Evolutionary conservation across 2,113 vertebrate genomes (phyloP).

Genomic region (Isichthys henryi): DNA sequence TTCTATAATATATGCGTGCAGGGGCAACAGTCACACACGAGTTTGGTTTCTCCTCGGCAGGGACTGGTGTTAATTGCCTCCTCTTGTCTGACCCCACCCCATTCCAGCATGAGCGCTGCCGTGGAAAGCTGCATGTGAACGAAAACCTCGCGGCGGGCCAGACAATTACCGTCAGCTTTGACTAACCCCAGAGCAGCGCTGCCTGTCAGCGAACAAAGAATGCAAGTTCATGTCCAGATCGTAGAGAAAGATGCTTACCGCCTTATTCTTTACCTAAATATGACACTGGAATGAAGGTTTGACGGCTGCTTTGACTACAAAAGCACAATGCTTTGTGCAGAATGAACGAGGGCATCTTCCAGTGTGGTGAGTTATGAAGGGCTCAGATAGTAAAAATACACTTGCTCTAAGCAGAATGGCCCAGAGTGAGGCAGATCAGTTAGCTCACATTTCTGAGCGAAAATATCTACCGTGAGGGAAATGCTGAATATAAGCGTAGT

Average conservation of each 20-base stretch:
- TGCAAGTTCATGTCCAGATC: background rate
- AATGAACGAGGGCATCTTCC: background rate
- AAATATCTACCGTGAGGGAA: background rate
- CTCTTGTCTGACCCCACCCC: slow-evolving; percentile 28
- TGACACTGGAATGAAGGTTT: background rate
- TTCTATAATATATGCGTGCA: background rate
- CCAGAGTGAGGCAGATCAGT: background rate
- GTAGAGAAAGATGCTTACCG: background rate
- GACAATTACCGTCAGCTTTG: slow-evolving; percentile 19
- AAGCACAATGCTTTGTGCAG: background rate
- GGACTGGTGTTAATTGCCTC: background rate
- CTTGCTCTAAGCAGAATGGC: background rate
- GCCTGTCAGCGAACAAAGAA: background rate
- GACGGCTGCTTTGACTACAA: background rate
- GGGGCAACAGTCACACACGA: background rate
- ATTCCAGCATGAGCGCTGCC: slow-evolving; percentile 28
- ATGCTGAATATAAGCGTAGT: background rate
- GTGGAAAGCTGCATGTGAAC: slow-evolving; percentile 35
- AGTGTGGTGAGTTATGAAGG: background rate
- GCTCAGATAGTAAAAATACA: background rate
- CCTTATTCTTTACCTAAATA: slow-evolving; percentile 31
- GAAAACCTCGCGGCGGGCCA: slow-evolving; percentile 30
- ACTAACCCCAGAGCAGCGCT: background rate
- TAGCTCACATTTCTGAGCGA: background rate
- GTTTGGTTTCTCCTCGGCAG: background rate